Percentiles rank a stretch among this genome's conserved stretches.
Conservation (phyloP, 2,888 invertebrate genomes). For the Eupeodes luniger region DNA sequence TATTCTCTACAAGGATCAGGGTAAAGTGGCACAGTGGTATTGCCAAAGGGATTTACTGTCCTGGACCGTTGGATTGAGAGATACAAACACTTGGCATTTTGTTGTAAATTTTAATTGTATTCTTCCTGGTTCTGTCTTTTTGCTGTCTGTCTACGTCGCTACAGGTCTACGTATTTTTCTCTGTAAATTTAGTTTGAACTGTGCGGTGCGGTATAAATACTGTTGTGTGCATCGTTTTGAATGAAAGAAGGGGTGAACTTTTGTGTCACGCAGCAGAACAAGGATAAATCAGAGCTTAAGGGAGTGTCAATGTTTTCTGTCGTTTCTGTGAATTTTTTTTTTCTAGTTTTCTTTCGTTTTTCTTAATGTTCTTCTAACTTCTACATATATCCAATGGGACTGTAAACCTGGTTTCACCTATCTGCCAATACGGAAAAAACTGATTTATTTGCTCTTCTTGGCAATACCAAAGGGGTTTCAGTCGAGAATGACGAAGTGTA, state of each 20-base stretch:
- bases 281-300: slow-evolving; percentile 51
- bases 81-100: slow-evolving; percentile 53
- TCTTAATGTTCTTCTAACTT: neutral
- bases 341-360: no score
- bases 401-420: slow-evolving; percentile 40
- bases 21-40: slow-evolving; percentile 7
- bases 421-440: slow-evolving; percentile 1
- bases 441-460: slow-evolving; percentile 63
- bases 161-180: neutral
- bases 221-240: slow-evolving; percentile 2
- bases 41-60: slow-evolving; percentile 39
- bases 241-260: neutral
- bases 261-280: slow-evolving; percentile 39
- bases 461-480: slow-evolving; percentile 38
- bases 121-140: slow-evolving; percentile 51
- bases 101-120: slow-evolving; percentile 64
- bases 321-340: neutral
- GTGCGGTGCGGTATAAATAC: neutral
- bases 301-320: slow-evolving; percentile 35
- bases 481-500: slow-evolving; percentile 32
- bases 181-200: slow-evolving; percentile 1
- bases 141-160: neutral
- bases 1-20: slow-evolving; percentile 32
- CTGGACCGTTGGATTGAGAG: slow-evolving; percentile 48
- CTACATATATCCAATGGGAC: slow-evolving; percentile 19